Conservation (phyloP, 2,113 vertebrate genomes). For the Electrona antarctica region DNA sequence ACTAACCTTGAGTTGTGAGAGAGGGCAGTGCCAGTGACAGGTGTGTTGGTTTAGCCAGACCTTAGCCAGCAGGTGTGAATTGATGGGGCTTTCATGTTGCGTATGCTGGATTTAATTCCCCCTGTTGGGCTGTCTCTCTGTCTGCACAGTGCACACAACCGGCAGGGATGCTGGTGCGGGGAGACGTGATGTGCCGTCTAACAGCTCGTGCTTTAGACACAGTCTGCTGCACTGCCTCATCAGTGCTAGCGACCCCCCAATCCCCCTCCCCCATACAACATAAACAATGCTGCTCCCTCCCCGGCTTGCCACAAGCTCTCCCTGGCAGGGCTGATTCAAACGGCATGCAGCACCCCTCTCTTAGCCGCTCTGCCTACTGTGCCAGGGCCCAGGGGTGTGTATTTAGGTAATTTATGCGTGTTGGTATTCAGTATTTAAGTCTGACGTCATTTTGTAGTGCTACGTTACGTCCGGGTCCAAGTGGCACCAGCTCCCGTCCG, state of each 20-base stretch:
- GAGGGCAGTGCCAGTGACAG: not conserved
- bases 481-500: no score
- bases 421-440: slow-evolving; percentile 35
- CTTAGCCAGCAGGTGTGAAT: slow-evolving; percentile 41
- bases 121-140: slow-evolving; percentile 30
- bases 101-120: slow-evolving; percentile 57
- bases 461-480: no score
- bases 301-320: slow-evolving; percentile 8
- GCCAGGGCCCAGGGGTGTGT: slow-evolving; percentile 33
- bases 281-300: not conserved
- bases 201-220: slow-evolving; percentile 38
- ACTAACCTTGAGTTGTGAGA: not conserved
- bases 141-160: slow-evolving; percentile 29
- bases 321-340: slow-evolving; percentile 12
- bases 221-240: slow-evolving; percentile 26
- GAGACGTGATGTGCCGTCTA: slow-evolving; percentile 49
- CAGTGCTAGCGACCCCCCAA: slow-evolving; percentile 10
- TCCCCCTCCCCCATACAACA: not conserved
- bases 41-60: not conserved
- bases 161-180: slow-evolving; percentile 31
- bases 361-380: slow-evolving; percentile 19
- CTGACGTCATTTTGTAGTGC: no score
- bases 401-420: slow-evolving; percentile 49
- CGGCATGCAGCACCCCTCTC: slow-evolving; percentile 6
- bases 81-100: slow-evolving; percentile 28